These are phyloP conservation scores for Microcebus tavaratra DNA, from an alignment of 2,113 vertebrate genomes.

Conservation along the genomic window DNA sequence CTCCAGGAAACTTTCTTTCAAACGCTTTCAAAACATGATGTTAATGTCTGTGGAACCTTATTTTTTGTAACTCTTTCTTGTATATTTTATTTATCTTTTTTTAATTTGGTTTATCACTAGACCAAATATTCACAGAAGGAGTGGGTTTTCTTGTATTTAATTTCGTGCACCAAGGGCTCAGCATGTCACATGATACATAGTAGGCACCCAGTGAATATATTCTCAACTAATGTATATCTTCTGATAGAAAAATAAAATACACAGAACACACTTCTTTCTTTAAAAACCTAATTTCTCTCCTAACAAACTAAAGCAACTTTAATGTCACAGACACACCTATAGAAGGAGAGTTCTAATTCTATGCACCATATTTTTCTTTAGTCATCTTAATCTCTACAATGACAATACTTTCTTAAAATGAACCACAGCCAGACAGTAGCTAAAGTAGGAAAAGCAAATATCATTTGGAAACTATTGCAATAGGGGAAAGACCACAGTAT, in stretches of 20 bases:
- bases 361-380: neutral
- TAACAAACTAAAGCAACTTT: neutral
- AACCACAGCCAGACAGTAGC: neutral
- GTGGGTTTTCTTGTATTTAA: neutral
- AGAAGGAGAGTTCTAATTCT: neutral
- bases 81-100: neutral
- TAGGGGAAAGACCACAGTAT: neutral
- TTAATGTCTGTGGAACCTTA: neutral
- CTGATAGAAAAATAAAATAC: neutral
- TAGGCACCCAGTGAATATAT: neutral
- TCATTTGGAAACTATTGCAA: neutral
- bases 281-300: neutral
- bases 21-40: neutral
- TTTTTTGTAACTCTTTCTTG: neutral
- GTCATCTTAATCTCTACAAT: neutral
- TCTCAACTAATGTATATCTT: neutral
- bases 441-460: neutral
- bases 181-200: neutral
- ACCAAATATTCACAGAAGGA: neutral
- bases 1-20: neutral
- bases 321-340: neutral
- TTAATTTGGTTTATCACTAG: neutral
- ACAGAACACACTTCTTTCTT: neutral
- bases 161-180: neutral
- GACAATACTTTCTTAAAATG: neutral